A percentile compares a stretch with the other conserved stretches of the same genome.
Evolutionary conservation across 2,888 invertebrate genomes (phyloP).

Genomic region (Sepiola atlantica): DNA sequence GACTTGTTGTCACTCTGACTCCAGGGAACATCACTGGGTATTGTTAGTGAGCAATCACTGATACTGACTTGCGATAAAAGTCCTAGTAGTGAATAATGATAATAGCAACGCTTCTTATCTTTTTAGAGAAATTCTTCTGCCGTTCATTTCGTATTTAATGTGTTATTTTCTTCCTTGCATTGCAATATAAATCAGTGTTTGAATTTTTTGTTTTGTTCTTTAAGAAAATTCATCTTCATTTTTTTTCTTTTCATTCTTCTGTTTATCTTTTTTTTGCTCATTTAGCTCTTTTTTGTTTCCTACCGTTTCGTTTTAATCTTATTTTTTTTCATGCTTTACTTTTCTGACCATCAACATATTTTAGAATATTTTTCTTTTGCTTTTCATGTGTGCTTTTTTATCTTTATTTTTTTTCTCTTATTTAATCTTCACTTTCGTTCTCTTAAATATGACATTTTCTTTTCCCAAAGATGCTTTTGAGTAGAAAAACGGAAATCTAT

Average conservation of each 20-base stretch:
- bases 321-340: neutral
- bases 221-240: neutral
- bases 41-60: no score
- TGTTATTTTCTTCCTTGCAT: no score
- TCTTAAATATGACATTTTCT: neutral
- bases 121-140: no score
- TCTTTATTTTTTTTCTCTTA: neutral
- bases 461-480: neutral
- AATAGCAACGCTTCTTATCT: no score
- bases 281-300: neutral
- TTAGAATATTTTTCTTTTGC: neutral
- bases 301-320: neutral
- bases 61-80: no score
- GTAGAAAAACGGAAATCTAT: conserved; percentile 23
- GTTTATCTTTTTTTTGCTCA: accelerated
- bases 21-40: no score
- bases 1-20: no score
- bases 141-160: no score
- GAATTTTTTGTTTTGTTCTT: no score
- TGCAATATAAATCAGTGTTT: no score
- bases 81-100: no score
- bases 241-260: neutral
- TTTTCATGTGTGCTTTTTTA: neutral
- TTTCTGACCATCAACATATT: no score
- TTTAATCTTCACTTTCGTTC: neutral